Percentiles rank a stretch among this genome's conserved stretches.
phyloP scores from a whole-genome alignment of 1,140 invertebrate species.

The Tetramorium simillimum region DNA sequence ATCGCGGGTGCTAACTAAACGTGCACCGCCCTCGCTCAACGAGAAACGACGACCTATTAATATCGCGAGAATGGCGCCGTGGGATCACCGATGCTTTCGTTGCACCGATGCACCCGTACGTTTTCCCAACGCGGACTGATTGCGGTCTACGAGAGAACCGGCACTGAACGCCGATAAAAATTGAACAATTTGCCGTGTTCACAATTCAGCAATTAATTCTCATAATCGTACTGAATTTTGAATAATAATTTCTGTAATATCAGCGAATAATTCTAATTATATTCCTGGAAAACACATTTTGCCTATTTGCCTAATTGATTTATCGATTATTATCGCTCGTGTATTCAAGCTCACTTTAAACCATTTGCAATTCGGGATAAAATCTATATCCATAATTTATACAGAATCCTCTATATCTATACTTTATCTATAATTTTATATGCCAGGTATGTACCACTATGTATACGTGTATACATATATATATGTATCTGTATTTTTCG shows the following conservation, averaged over 20 bases:
- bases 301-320: not conserved
- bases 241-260: constrained; percentile 20
- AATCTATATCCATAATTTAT: not conserved
- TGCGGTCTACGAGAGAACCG: not conserved
- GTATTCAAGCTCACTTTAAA: not conserved
- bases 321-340: not conserved
- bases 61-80: constrained; percentile 37
- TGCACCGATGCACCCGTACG: constrained; percentile 27
- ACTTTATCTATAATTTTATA: not conserved
- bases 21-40: constrained; percentile 38
- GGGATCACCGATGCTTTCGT: constrained; percentile 42
- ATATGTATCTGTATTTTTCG: not conserved
- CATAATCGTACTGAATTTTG: not conserved
- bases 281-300: not conserved
- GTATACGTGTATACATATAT: not conserved
- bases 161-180: constrained; percentile 30
- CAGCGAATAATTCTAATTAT: not conserved
- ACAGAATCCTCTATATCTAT: not conserved
- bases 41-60: constrained; percentile 58
- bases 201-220: constrained; percentile 4
- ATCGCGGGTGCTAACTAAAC: constrained; percentile 72
- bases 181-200: not conserved
- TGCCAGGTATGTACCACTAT: too few species aligned
- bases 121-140: constrained; percentile 32
- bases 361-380: not conserved